Evolutionary conservation across 2,113 vertebrate genomes (phyloP), one percentile per base, ranked within the genome.

Genomic region (Choloepus hoffmanni): DNA sequence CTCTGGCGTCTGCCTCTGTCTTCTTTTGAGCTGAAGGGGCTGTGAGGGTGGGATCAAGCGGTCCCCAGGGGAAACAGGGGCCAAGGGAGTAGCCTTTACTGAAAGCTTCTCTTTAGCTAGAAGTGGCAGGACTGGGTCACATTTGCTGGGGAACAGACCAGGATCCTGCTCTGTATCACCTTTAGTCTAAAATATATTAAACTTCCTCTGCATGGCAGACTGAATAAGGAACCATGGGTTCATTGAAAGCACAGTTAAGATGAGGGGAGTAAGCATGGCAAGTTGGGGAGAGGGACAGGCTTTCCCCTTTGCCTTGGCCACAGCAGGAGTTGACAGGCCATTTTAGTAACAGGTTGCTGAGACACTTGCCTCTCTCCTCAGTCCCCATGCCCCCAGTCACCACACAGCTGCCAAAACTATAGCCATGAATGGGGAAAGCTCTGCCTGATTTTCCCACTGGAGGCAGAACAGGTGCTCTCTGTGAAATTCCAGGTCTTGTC

Each of bases 81-180:
- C 48, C 48, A 16, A 12, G 2, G 21, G 48, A 33, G 63, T 9
- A 81, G 11, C 4, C 5, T 43, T 93, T 58, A 63, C 58, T 79
- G 76, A 87, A 94, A 92, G 33, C 43, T 89, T 88, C 36, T 93
- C 76, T 91, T 28, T 85, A 60, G 55, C 74, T 62, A 83, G 18
- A 74, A 92, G 30, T 53, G 67, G 73, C 89, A 96, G 28, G 78
- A 53, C 23, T 85, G 33, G 53, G n/a, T 91, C 60, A 72, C 14
- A n/a, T 76, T 94, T 67, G 40, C 48, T 83, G 55, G 36, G 28
- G 36, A 58, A 96, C 55, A 92, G 62, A 90, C 62, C 21, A 53
- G 12, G 24, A 14, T 67, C 28, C 16, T 85, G 67, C 16, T 81
- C 58, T 79, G 30, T 48, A 33, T 30, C 67, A 30, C 10, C n/a